Evolutionary conservation across 1,140 invertebrate genomes (phyloP).

Genomic region (Colletes gigas): DNA sequence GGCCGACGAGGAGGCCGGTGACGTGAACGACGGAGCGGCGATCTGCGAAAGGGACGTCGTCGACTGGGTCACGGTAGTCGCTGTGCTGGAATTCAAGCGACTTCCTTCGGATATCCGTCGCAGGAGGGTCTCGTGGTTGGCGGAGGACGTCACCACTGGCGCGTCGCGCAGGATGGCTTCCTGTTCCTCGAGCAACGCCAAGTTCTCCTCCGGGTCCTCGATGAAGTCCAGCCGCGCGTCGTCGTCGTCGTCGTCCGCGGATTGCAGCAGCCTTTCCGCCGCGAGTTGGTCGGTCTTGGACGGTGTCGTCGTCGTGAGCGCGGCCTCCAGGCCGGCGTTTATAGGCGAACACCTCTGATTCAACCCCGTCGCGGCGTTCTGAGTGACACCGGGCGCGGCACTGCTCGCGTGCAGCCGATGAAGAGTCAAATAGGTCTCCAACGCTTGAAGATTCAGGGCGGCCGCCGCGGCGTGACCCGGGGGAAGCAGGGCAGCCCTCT

Average conservation of each 20-base stretch:
- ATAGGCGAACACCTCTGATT: constrained; percentile 47
- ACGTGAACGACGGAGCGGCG: constrained; percentile 29
- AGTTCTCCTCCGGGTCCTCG: constrained; percentile 81
- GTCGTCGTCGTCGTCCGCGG: constrained; percentile 70
- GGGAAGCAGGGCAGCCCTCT: constrained; percentile 88
- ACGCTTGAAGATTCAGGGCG: constrained; percentile 89
- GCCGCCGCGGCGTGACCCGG: constrained; percentile 89
- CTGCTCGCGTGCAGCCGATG: constrained; percentile 84
- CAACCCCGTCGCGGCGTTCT: constrained; percentile 60
- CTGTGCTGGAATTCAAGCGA: constrained; percentile 23
- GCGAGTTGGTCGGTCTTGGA: constrained; percentile 47
- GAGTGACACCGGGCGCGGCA: constrained; percentile 72
- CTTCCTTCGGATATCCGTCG: constrained; percentile 72
- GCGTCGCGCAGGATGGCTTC: constrained; percentile 70
- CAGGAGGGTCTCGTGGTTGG: constrained; percentile 70
- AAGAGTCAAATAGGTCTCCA: constrained; percentile 91
- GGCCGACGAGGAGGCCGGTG: constrained; percentile 37
- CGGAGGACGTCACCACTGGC: constrained; percentile 71
- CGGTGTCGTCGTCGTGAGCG: background rate
- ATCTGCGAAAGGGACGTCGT: constrained; percentile 20
- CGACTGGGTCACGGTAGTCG: constrained; percentile 45
- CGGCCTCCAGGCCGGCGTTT: constrained; percentile 5
- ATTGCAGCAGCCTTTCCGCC: constrained; percentile 34
- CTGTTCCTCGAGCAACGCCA: constrained; percentile 77
- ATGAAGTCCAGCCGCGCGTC: constrained; percentile 70